Conservation (phyloP, 2,888 invertebrate species). For the Pseudanteris insignis region DNA sequence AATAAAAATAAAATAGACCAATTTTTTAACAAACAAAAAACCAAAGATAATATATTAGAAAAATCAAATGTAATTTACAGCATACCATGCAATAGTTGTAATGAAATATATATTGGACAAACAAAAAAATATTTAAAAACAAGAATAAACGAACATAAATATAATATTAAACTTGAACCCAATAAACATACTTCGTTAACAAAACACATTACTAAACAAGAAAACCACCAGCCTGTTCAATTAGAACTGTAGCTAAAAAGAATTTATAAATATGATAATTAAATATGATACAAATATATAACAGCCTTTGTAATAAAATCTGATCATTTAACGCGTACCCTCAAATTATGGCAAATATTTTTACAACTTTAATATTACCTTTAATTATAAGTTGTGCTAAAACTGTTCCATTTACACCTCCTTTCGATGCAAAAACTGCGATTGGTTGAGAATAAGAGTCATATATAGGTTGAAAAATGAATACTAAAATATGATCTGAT, state of each 20-base stretch:
- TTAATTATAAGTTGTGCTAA: slow-evolving; percentile 11
- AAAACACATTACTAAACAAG: no score
- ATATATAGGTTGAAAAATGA: slow-evolving; percentile 21
- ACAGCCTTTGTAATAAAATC: slow-evolving; percentile 1
- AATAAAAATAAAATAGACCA: no score
- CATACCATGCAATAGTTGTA: no score
- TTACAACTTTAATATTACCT: slow-evolving; percentile 6
- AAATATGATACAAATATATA: not conserved
- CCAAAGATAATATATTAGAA: no score
- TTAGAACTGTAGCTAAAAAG: slow-evolving; percentile 1
- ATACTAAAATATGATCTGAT: slow-evolving; percentile 17
- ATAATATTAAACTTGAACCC: no score
- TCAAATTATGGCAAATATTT: not conserved
- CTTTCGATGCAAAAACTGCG: slow-evolving; percentile 16
- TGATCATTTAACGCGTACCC: no score
- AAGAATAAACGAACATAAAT: no score
- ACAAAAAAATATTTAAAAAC: no score
- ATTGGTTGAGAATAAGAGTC: slow-evolving; percentile 22
- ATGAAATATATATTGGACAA: no score
- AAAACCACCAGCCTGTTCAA: slow-evolving; percentile 8
- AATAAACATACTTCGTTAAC: no score
- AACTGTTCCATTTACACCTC: slow-evolving; percentile 4
- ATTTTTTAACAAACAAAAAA: no score
- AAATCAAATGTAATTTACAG: no score
- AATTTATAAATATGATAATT: slow-evolving; percentile 5